Evolutionary conservation across 2,888 invertebrate species (phyloP).

Genomic region (Mycalesis mineus): DNA sequence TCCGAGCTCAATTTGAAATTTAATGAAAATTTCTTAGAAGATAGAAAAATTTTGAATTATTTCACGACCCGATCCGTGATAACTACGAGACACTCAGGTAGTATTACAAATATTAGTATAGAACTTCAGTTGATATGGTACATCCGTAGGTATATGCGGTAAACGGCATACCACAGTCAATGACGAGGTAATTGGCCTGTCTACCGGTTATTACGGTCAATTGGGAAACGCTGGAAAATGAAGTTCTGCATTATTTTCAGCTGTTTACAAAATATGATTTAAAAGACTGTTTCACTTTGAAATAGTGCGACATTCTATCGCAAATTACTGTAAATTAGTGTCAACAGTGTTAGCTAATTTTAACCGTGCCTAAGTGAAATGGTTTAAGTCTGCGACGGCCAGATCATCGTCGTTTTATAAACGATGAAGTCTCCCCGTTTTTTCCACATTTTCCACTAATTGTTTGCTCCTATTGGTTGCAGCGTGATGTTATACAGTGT

Average conservation of each 20-base stretch:
- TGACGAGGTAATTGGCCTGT: conserved; percentile 18
- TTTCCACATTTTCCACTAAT: too few species aligned
- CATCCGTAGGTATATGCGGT: conserved; percentile 2
- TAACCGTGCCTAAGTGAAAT: background rate
- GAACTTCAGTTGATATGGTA: background rate
- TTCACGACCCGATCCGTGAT: too few species aligned
- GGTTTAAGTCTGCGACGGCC: too few species aligned
- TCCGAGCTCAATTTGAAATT: too few species aligned
- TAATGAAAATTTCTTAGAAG: too few species aligned
- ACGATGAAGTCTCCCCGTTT: too few species aligned
- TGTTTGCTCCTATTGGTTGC: too few species aligned
- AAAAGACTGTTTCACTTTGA: conserved; percentile 4
- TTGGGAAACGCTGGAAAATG: background rate
- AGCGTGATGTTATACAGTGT: too few species aligned
- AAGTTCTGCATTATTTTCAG: background rate
- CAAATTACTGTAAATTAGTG: conserved; percentile 6
- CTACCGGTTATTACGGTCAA: background rate
- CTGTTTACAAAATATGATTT: conserved; percentile 4
- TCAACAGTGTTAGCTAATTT: background rate
- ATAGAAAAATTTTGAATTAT: too few species aligned
- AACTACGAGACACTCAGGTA: too few species aligned
- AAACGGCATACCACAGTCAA: conserved; percentile 25
- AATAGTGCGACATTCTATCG: conserved; percentile 6
- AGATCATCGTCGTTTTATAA: too few species aligned
- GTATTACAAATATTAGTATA: too few species aligned